phyloP scores from a whole-genome alignment of 1,140 invertebrate species.

The Coenobita brevimanus region DNA sequence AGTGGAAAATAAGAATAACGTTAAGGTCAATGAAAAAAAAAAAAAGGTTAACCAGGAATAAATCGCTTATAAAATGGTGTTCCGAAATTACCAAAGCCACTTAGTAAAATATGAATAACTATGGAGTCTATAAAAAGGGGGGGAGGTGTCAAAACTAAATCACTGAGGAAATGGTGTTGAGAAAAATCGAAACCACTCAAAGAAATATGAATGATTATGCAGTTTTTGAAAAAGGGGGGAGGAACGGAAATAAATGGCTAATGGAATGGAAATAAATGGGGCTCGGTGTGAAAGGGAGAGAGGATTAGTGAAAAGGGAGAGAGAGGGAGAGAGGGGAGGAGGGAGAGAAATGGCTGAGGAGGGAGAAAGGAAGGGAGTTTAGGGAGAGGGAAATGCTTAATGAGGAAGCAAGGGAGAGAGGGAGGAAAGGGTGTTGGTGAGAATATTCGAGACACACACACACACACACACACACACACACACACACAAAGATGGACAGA shows the following conservation, averaged over 20 bases:
- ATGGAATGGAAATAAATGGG: constrained; percentile 28
- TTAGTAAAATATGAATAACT: too few species aligned
- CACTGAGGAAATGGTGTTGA: background rate
- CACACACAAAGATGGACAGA: too few species aligned
- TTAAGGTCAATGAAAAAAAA: background rate
- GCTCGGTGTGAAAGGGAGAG: background rate
- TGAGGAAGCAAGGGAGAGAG: background rate
- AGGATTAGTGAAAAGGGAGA: background rate
- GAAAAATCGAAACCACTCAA: background rate
- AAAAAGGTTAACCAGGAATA: background rate
- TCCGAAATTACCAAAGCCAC: too few species aligned
- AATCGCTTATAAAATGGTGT: constrained; percentile 19
- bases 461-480: too few species aligned
- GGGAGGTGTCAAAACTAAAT: too few species aligned
- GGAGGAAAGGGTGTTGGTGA: too few species aligned
- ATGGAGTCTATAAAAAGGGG: too few species aligned
- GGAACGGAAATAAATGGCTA: constrained; percentile 11
- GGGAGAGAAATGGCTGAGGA: background rate
- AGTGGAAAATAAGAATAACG: background rate
- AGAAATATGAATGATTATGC: background rate
- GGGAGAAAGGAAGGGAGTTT: too few species aligned
- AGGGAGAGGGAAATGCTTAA: background rate
- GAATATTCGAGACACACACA: background rate
- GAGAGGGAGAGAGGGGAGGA: background rate
- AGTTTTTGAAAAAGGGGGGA: background rate